Base-by-base conservation (phyloP, 2,888 invertebrate species). In the Sicus ferrugineus region DNA sequence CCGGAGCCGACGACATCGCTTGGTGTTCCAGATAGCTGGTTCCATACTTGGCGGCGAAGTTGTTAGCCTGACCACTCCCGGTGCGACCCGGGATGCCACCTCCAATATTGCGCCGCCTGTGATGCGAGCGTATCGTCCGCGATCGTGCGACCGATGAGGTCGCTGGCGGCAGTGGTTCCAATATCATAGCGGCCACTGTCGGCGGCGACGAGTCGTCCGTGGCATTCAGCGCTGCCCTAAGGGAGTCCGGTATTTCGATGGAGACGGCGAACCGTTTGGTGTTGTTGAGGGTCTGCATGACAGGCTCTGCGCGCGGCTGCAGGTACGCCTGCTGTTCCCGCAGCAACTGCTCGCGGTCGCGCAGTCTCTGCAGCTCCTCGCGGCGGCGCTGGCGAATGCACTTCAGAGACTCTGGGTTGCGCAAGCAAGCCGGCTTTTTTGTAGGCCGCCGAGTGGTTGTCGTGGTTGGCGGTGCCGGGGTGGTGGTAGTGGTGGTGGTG, bases 171-270 rank as follows among this genome's bases (percentile, higher is more conserved):
- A 1, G 70, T n/a, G n/a, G n/a, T n/a, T n/a, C n/a, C 73, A 2
- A 71, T 59, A 2, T 64, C 56, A 74, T 70, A 16, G 63, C 54
- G 19, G 42, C 62, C 6, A 62, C 64, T 0, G 59, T 59, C 11
- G 61, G 14, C 23, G 26, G 2, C 6, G 67, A 28, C 7, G 59
- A 46, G 6, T 31, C 16, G 11, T 52, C n/a, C 14, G 67, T 50
- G 2, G 56, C 30, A 46, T 79, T 79, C 23, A 75, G 71, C 3
- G 78, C 76, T 3, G 73, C 72, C 66, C 81, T 84, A 30, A 83
- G 80, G 1, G 83, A 83, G 46, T 83, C 83, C 5, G 83, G 83
- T 72, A 83, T 83, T 72, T 83, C 83, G 23, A 83, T 83, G 16
- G 83, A 83, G 0, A 83, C 83, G 0, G 83, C 83, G 71, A 83